phyloP scores from a whole-genome alignment of 2,888 invertebrate genomes.

The Branchinecta sandiegonensis region DNA sequence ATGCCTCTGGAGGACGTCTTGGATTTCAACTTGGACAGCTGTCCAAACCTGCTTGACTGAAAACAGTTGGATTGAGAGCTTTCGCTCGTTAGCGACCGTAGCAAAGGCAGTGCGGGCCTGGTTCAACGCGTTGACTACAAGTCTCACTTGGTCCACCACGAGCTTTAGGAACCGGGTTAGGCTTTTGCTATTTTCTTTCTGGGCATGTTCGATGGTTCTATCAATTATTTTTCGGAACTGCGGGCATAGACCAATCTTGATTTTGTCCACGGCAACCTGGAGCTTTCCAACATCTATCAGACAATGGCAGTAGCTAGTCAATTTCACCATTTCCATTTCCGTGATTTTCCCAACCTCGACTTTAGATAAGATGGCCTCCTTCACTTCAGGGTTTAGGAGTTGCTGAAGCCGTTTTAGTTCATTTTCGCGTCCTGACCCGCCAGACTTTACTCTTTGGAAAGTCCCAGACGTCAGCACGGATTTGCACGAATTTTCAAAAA shows the following conservation, averaged over 20 bases:
- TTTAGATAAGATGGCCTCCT: constrained; percentile 1
- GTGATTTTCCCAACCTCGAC: not conserved
- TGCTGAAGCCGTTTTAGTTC: not conserved
- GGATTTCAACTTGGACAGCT: constrained; percentile 28
- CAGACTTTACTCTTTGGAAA: constrained; percentile 39
- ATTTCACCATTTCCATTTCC: not conserved
- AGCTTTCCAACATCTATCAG: constrained; percentile 7
- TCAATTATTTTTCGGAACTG: constrained; percentile 1
- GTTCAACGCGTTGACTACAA: constrained; percentile 63
- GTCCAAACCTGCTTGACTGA: constrained; percentile 37
- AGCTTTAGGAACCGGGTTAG: constrained; percentile 49
- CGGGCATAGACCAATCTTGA: constrained; percentile 4
- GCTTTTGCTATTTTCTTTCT: not conserved
- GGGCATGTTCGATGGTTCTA: not conserved
- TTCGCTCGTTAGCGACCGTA: constrained; percentile 6
- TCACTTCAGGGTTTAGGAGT: not conserved
- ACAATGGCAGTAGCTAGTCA: not conserved
- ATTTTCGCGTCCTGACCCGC: too few relatives aligned
- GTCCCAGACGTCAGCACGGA: constrained; percentile 38
- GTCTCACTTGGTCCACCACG: constrained; percentile 65
- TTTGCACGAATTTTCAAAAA: constrained; percentile 49
- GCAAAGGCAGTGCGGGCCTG: constrained; percentile 39
- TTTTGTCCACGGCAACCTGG: not conserved
- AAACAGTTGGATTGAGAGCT: not conserved
- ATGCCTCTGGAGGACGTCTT: constrained; percentile 28